Percentiles rank a stretch among this genome's conserved stretches.
Evolutionary conservation across 2,113 vertebrate genomes (phyloP).

Genomic region (Eidolon helvum): DNA sequence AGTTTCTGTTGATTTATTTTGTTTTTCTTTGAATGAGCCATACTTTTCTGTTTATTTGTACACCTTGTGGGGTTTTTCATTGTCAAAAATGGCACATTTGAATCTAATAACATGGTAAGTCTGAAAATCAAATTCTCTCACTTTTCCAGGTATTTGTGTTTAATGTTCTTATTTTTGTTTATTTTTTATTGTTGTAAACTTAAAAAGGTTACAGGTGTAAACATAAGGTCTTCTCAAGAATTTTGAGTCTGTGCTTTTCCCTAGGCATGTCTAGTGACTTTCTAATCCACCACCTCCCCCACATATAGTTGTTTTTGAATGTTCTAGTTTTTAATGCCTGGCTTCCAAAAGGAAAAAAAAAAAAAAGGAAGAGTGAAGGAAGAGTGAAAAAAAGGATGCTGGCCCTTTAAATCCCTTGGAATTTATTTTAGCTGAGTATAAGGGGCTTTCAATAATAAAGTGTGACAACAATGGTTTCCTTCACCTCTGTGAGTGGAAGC

Average conservation of each 20-base stretch:
- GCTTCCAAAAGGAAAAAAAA: not conserved
- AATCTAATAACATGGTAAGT: not conserved
- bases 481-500: not conserved
- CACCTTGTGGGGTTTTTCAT: not conserved
- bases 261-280: not conserved
- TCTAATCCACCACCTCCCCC: not conserved
- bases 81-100: not conserved
- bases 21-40: not conserved
- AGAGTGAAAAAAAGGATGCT: not conserved
- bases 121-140: not conserved
- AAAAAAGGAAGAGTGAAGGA: not conserved
- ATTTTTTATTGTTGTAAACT: not conserved
- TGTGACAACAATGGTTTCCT: not conserved
- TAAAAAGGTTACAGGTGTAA: not conserved
- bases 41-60: not conserved
- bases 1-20: not conserved
- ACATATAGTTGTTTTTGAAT: not conserved
- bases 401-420: not conserved
- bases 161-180: not conserved
- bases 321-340: not conserved
- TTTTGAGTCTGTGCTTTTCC: not conserved
- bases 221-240: not conserved
- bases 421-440: not conserved
- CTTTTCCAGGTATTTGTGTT: not conserved
- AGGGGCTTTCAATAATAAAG: not conserved